Evolutionary conservation across 2,113 vertebrate species (phyloP).

Genomic region (Prochilodus magdalenae): DNA sequence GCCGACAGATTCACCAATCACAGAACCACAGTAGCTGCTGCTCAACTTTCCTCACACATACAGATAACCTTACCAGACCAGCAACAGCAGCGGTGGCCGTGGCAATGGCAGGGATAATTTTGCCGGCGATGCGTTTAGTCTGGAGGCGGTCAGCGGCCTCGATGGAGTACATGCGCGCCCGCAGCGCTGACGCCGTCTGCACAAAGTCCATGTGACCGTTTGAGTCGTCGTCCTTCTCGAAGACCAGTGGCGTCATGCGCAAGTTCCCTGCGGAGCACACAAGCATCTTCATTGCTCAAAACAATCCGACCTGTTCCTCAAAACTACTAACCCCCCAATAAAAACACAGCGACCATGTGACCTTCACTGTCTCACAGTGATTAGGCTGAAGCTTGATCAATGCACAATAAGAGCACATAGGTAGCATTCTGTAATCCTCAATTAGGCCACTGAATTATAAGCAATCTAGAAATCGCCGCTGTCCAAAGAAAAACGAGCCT

Average conservation of each 20-base stretch:
- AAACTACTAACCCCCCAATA: not conserved
- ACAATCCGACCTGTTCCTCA: not conserved
- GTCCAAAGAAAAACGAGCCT: no score
- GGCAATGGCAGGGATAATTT: slow-evolving; percentile 98
- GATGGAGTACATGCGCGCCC: slow-evolving; percentile 94
- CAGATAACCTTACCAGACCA: slow-evolving; percentile 84
- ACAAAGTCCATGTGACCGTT: slow-evolving; percentile 96
- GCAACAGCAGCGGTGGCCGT: slow-evolving; percentile 97
- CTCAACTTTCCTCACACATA: not conserved
- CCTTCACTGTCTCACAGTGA: no score
- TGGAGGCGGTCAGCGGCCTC: slow-evolving; percentile 92
- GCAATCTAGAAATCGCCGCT: no score
- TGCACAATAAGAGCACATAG: no score
- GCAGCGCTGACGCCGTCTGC: slow-evolving; percentile 88
- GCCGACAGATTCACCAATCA: no score
- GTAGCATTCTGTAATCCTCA: no score
- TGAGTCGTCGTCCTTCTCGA: slow-evolving; percentile 94
- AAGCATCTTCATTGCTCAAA: not conserved
- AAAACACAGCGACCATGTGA: not conserved
- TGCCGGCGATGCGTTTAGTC: slow-evolving; percentile 97
- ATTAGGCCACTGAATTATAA: no score
- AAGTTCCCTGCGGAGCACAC: slow-evolving; percentile 77
- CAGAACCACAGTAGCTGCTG: no score
- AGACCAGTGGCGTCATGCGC: slow-evolving; percentile 84
- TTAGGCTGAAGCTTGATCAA: no score